Evolutionary conservation across 2,888 invertebrate species (phyloP).

Genomic region (Nemurella pictetii): DNA sequence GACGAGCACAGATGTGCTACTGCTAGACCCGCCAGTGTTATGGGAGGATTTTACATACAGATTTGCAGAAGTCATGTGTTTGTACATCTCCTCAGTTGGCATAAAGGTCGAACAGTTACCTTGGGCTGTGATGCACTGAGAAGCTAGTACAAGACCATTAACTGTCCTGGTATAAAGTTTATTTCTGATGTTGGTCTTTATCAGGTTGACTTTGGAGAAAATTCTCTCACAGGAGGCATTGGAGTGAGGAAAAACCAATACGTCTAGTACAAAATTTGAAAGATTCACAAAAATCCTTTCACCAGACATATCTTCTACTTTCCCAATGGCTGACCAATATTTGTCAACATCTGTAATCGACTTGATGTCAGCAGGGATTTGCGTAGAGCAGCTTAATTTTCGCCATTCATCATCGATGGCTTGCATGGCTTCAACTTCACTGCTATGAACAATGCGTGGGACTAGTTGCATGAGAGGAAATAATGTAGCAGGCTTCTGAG

Average conservation of each 20-base stretch:
- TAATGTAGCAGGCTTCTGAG: background rate
- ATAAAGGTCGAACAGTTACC: background rate
- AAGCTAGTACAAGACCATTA: background rate
- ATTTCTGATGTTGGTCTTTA: constrained; percentile 35
- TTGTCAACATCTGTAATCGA: background rate
- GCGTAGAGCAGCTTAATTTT: too few relatives aligned
- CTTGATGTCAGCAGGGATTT: background rate
- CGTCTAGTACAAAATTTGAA: constrained; percentile 14
- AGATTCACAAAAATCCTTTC: too few relatives aligned
- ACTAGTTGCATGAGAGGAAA: background rate
- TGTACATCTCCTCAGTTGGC: background rate
- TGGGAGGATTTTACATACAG: background rate
- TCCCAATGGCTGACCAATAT: too few relatives aligned
- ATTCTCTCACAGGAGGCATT: constrained; percentile 26
- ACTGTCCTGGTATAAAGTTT: constrained; percentile 29
- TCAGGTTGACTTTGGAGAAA: constrained; percentile 33
- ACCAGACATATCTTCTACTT: too few relatives aligned
- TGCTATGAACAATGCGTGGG: background rate
- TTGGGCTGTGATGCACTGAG: background rate
- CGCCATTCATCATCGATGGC: constrained; percentile 17
- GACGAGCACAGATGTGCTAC: too few relatives aligned
- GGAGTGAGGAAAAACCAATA: constrained; percentile 1
- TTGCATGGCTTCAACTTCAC: constrained; percentile 1
- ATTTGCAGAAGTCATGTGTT: background rate
- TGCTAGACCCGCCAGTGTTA: too few relatives aligned